phyloP scores from a whole-genome alignment of 2,113 vertebrate genomes.

The Dunckerocampus dactyliophorus region DNA sequence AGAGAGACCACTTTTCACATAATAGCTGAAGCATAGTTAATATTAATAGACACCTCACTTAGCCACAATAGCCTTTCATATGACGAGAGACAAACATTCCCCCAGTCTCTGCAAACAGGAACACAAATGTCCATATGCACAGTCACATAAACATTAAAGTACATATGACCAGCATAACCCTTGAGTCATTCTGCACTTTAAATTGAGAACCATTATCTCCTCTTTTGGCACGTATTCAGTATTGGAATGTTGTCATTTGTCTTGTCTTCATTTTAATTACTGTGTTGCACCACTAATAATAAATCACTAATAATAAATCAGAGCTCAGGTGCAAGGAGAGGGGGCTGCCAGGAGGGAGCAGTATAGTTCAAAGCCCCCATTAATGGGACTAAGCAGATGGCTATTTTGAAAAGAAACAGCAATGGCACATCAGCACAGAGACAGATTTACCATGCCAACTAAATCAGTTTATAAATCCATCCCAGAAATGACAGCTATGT shows the following conservation, averaged over 20 bases:
- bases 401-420: conserved; percentile 24
- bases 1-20: conserved; percentile 43
- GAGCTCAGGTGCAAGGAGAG: conserved; percentile 43
- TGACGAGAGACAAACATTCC: not conserved
- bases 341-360: conserved; percentile 60
- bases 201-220: not conserved
- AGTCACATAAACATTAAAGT: conserved; percentile 18
- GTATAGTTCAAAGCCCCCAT: conserved; percentile 34
- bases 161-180: conserved; percentile 8
- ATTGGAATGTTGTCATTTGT: conserved; percentile 50
- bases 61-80: not conserved
- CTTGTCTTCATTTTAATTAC: conserved; percentile 14
- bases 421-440: conserved; percentile 35
- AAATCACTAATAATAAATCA: not conserved
- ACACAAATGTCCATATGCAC: conserved; percentile 13
- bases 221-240: conserved; percentile 4
- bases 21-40: conserved; percentile 26
- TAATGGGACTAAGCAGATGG: conserved; percentile 20
- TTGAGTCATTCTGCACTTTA: not conserved
- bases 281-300: not conserved
- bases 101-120: conserved; percentile 20
- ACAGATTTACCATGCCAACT: conserved; percentile 40
- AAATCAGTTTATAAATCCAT: conserved; percentile 10
- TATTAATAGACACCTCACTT: conserved; percentile 17
- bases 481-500: conserved; percentile 2